Percentiles rank a stretch among this genome's conserved stretches.
Conservation (phyloP, 2,888 invertebrate genomes). For the Oscheius sp. region DNA sequence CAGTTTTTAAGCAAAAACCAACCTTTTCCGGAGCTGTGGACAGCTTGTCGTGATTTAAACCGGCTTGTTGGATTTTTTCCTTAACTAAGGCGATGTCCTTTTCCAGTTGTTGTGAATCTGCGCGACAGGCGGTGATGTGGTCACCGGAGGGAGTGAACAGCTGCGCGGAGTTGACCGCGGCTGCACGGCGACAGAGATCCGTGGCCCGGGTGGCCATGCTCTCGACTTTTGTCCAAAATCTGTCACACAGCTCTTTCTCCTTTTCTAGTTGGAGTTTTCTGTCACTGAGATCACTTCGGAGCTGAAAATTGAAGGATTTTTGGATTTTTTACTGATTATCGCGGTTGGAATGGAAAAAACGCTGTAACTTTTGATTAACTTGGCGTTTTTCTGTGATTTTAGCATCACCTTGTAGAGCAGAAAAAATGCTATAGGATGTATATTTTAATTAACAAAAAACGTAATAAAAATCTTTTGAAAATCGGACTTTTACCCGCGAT, state of each 20-base stretch:
- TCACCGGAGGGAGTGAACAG: conserved; percentile 37
- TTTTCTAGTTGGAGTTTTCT: conserved; percentile 44
- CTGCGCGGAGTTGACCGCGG: conserved; percentile 32
- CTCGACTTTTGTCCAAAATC: conserved; percentile 70
- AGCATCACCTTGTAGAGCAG: no score
- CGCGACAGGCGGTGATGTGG: conserved; percentile 24
- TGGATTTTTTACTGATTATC: no score
- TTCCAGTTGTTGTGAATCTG: conserved; percentile 22
- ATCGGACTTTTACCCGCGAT: no score
- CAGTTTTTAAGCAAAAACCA: background rate
- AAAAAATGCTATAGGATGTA: no score
- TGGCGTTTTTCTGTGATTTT: no score
- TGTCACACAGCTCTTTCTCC: conserved; percentile 46
- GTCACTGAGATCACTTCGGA: conserved; percentile 44
- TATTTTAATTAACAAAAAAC: no score
- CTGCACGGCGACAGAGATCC: conserved; percentile 54
- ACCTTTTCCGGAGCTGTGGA: conserved; percentile 46
- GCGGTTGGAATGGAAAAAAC: no score
- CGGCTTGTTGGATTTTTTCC: conserved; percentile 46
- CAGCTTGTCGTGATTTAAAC: conserved; percentile 45
- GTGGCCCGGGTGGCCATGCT: conserved; percentile 70
- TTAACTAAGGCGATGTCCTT: conserved; percentile 36
- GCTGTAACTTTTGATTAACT: no score
- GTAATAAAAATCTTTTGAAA: no score
- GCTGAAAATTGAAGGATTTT: no score